A percentile compares a stretch with the other conserved stretches of the same genome.
These are phyloP conservation scores for Thymelicus lineola DNA, from an alignment of 2,888 invertebrate genomes.

Conservation along the genomic window DNA sequence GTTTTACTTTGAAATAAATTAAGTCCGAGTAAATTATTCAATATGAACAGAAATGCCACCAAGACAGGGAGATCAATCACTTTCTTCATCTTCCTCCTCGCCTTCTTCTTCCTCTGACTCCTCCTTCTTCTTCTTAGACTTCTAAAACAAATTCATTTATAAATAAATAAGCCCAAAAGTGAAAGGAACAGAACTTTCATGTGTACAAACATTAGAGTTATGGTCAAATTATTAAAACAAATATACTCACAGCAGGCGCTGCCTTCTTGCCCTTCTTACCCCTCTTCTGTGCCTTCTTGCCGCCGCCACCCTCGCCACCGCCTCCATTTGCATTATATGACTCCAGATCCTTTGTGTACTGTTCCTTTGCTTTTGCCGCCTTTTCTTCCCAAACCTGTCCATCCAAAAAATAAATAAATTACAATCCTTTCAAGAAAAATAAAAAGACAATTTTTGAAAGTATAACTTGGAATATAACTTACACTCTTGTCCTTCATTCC, in stretches of 20 bases:
- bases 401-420: slow-evolving; percentile 38
- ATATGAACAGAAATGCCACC: slow-evolving; percentile 80
- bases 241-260: slow-evolving; percentile 70
- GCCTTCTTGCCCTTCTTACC: slow-evolving; percentile 83
- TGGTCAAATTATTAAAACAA: background rate
- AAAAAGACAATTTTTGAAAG: slow-evolving; percentile 24
- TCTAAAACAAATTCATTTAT: slow-evolving; percentile 54
- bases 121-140: slow-evolving; percentile 86
- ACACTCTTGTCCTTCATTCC: slow-evolving; percentile 94
- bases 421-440: slow-evolving; percentile 32
- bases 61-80: slow-evolving; percentile 85
- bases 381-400: slow-evolving; percentile 95
- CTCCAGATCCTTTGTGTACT: slow-evolving; percentile 94
- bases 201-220: background rate
- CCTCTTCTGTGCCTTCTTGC: slow-evolving; percentile 85
- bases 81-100: slow-evolving; percentile 87
- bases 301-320: slow-evolving; percentile 78
- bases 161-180: slow-evolving; percentile 7
- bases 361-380: slow-evolving; percentile 94
- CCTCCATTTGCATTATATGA: slow-evolving; percentile 94
- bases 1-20: slow-evolving; percentile 84
- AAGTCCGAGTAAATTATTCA: slow-evolving; percentile 85
- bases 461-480: slow-evolving; percentile 60
- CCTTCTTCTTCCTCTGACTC: slow-evolving; percentile 87
- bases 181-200: no score